A percentile compares a stretch with the other conserved stretches of the same genome.
phyloP scores from a whole-genome alignment of 2,888 invertebrate genomes.

The Stenolophus ochropezus region DNA sequence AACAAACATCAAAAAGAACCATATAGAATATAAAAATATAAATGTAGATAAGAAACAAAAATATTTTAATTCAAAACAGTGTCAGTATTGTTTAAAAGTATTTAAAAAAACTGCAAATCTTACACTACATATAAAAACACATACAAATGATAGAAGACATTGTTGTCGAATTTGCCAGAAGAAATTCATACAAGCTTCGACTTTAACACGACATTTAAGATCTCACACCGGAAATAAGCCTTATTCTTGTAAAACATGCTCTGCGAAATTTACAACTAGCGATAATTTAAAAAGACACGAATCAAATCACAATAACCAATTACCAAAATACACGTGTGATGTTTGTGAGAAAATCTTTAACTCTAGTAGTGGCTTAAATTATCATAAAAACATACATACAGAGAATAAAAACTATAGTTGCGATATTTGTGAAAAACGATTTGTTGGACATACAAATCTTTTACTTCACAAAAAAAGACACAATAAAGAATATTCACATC shows the following conservation, averaged over 20 bases:
- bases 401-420: slow-evolving; percentile 57
- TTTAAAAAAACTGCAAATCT: slow-evolving; percentile 53
- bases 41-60: not conserved
- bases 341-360: slow-evolving; percentile 57
- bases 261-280: slow-evolving; percentile 33
- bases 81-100: slow-evolving; percentile 48
- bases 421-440: slow-evolving; percentile 59
- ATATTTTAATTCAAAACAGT: slow-evolving; percentile 13
- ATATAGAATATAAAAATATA: not conserved
- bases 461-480: slow-evolving; percentile 58
- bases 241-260: slow-evolving; percentile 34
- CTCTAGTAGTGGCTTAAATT: slow-evolving; percentile 58
- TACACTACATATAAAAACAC: slow-evolving; percentile 54
- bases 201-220: slow-evolving; percentile 52
- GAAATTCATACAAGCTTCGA: slow-evolving; percentile 55
- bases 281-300: slow-evolving; percentile 41
- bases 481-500: slow-evolving; percentile 52
- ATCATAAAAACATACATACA: slow-evolving; percentile 59
- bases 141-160: slow-evolving; percentile 51
- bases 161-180: slow-evolving; percentile 59
- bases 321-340: slow-evolving; percentile 38
- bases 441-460: slow-evolving; percentile 55
- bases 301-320: slow-evolving; percentile 33
- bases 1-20: not conserved
- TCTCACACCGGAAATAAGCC: slow-evolving; percentile 40